A percentile compares a stretch with the other conserved stretches of the same genome.
Conservation (phyloP, 2,113 vertebrate species). For the Oreochromis spilurus region DNA sequence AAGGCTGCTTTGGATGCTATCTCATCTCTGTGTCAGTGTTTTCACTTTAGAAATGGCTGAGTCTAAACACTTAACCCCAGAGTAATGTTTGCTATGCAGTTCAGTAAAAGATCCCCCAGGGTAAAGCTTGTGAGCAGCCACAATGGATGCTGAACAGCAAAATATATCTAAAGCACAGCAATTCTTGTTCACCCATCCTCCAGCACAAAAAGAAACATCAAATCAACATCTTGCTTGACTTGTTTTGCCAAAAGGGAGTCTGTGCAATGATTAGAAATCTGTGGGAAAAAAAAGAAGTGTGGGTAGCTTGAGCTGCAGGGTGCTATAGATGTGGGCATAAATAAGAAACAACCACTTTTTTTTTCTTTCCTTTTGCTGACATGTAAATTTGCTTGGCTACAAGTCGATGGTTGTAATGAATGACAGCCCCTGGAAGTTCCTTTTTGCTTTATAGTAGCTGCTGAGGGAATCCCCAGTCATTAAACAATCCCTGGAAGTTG, state of each 20-base stretch:
- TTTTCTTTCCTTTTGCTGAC: conserved; percentile 19
- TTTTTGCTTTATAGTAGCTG: background rate
- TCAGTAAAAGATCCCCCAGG: background rate
- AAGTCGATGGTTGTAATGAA: conserved; percentile 45
- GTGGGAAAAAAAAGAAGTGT: background rate
- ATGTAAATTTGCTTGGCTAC: background rate
- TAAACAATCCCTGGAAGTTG: conserved; percentile 13
- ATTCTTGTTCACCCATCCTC: conserved; percentile 21
- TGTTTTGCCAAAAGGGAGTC: conserved; percentile 31
- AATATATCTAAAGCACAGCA: conserved; percentile 3
- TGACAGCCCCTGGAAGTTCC: conserved; percentile 6
- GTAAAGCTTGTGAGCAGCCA: background rate
- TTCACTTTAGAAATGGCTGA: background rate
- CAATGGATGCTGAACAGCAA: background rate
- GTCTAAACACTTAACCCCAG: background rate
- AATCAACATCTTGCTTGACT: conserved; percentile 19
- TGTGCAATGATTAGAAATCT: conserved; percentile 10
- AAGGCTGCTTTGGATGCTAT: background rate
- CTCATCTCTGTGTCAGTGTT: background rate
- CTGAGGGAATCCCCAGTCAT: conserved; percentile 25
- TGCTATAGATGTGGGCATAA: background rate
- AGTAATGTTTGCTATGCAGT: background rate
- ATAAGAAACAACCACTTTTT: background rate
- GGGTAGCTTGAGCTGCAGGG: background rate
- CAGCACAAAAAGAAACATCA: background rate